Percentiles rank a stretch among this genome's conserved stretches.
Conservation (phyloP, 2,113 vertebrate species). For the Sander lucioperca region DNA sequence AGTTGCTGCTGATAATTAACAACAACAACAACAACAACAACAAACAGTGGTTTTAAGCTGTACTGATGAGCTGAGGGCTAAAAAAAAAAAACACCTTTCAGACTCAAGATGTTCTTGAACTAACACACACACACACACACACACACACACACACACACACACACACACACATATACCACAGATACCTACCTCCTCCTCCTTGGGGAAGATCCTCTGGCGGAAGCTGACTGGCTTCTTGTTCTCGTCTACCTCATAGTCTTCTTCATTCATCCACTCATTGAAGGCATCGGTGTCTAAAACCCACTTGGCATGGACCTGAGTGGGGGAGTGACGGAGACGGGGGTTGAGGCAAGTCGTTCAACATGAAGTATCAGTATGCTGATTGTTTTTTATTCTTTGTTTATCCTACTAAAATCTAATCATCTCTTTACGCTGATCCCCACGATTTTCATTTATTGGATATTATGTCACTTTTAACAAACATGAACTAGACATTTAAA, state of each 20-base stretch:
- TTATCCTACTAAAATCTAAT: not conserved
- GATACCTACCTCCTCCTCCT: slow-evolving; percentile 92
- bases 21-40: too few species aligned
- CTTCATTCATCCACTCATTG: slow-evolving; percentile 99
- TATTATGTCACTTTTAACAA: too few species aligned
- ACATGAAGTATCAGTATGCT: not conserved
- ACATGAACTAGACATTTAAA: too few species aligned
- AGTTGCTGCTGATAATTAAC: not conserved
- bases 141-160: too few species aligned
- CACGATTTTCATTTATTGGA: not conserved
- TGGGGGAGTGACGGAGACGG: not conserved
- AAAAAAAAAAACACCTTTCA: not conserved
- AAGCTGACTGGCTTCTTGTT: slow-evolving; percentile 91
- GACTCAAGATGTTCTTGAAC: not conserved
- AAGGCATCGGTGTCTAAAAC: slow-evolving; percentile 94
- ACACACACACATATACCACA: not conserved
- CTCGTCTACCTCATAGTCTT: slow-evolving; percentile 97
- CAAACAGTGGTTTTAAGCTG: not conserved
- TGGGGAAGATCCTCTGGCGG: slow-evolving; percentile 92
- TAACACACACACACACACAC: too few species aligned
- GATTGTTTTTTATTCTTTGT: not conserved
- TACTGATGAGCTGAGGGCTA: not conserved
- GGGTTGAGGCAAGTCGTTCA: not conserved
- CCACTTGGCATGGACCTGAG: slow-evolving; percentile 95
- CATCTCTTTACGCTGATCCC: not conserved